Evolutionary conservation across 2,113 vertebrate genomes (phyloP).

Genomic region (Sebastes fasciatus): DNA sequence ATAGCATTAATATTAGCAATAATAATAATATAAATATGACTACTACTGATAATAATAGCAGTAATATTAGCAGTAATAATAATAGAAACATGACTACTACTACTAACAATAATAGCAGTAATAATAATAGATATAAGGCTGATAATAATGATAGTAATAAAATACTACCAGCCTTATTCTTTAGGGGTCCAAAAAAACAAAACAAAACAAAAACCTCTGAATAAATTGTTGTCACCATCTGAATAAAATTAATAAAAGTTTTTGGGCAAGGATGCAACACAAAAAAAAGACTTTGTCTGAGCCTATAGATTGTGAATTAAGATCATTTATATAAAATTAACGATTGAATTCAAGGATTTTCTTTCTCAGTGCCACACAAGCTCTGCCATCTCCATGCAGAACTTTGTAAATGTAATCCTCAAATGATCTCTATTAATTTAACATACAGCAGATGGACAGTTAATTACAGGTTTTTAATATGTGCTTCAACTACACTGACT

Average conservation of each 20-base stretch:
- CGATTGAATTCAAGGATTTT: background rate
- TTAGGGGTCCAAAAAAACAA: background rate
- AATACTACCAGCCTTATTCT: background rate
- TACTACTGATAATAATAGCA: too few species aligned
- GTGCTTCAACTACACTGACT: background rate
- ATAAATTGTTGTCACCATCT: background rate
- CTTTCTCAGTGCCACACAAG: background rate
- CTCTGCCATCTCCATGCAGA: background rate
- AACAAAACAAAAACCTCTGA: too few species aligned
- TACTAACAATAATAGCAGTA: too few species aligned
- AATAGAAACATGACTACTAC: too few species aligned
- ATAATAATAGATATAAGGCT: too few species aligned
- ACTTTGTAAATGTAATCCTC: background rate
- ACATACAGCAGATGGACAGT: background rate
- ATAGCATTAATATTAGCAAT: too few species aligned
- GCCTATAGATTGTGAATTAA: background rate
- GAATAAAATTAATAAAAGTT: background rate
- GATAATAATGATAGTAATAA: too few species aligned
- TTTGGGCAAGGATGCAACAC: background rate
- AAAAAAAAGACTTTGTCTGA: background rate
- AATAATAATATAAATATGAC: too few species aligned
- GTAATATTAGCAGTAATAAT: too few species aligned
- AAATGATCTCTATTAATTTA: background rate
- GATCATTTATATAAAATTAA: background rate
- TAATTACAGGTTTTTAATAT: background rate